Percentiles rank a stretch among this genome's conserved stretches.
These are phyloP conservation scores for Drosophila mettleri DNA, from an alignment of 2,888 invertebrate genomes.

Conservation along the genomic window DNA sequence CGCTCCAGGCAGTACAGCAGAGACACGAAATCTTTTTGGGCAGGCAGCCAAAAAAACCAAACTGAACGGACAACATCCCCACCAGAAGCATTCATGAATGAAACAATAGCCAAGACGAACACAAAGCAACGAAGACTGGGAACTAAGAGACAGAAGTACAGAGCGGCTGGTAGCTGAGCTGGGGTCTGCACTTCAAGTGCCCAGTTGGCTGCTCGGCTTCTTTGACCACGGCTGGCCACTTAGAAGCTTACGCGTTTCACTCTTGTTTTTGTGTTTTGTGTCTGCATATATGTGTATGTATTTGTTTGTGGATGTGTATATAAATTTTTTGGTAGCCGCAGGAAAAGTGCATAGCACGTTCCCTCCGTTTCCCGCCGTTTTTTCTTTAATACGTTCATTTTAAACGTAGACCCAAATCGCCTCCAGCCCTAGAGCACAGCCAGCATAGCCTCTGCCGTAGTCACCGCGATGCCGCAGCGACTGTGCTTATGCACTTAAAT, in stretches of 20 bases:
- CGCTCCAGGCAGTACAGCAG: slow-evolving; percentile 47
- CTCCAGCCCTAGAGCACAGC: slow-evolving; percentile 32
- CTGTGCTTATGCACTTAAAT: slow-evolving; percentile 78
- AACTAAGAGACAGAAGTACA: slow-evolving; percentile 16
- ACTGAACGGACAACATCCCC: slow-evolving; percentile 38
- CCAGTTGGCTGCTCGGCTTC: slow-evolving; percentile 64
- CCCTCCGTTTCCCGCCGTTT: slow-evolving; percentile 18
- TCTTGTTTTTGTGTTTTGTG: slow-evolving; percentile 24
- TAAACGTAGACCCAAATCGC: slow-evolving; percentile 42
- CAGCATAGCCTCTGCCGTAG: slow-evolving; percentile 12
- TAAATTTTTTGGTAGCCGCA: slow-evolving; percentile 76
- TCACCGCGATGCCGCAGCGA: slow-evolving; percentile 35
- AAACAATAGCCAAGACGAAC: slow-evolving; percentile 67
- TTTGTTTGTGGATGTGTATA: slow-evolving; percentile 28
- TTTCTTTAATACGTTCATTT: slow-evolving; percentile 4
- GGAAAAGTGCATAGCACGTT: slow-evolving; percentile 74
- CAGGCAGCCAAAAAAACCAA: slow-evolving; percentile 49
- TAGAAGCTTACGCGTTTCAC: slow-evolving; percentile 51
- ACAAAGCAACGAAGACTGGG: slow-evolving; percentile 21
- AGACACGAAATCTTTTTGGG: slow-evolving; percentile 52
- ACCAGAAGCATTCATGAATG: slow-evolving; percentile 67
- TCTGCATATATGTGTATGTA: slow-evolving; percentile 8
- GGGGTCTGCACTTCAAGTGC: slow-evolving; percentile 57
- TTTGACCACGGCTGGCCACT: slow-evolving; percentile 58
- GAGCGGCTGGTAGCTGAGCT: neutral